Evolutionary conservation across 1,140 invertebrate species (phyloP).

Genomic region (Temnothorax curvispinosus): DNA sequence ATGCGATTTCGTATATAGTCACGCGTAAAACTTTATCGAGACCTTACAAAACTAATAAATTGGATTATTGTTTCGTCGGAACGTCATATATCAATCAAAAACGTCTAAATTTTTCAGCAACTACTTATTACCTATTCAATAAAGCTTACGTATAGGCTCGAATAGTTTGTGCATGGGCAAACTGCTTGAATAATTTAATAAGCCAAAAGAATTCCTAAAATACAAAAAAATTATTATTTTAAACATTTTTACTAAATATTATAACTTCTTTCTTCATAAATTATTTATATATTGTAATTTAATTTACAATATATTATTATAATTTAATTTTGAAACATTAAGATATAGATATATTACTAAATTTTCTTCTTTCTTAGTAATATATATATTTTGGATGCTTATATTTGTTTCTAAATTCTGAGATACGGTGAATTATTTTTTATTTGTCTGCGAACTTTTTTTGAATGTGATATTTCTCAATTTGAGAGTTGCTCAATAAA

Average conservation of each 20-base stretch:
- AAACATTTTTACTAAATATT: not conserved
- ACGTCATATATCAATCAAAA: not conserved
- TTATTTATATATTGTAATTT: not conserved
- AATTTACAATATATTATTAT: not conserved
- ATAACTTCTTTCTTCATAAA: not conserved
- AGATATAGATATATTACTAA: not conserved
- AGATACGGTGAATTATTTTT: not conserved
- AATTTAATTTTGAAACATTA: not conserved
- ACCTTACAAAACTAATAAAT: constrained; percentile 27
- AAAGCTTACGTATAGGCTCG: not conserved
- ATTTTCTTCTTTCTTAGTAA: not conserved
- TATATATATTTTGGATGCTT: not conserved
- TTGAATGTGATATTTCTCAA: not conserved
- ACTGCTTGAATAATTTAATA: not conserved
- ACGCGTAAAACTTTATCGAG: not conserved
- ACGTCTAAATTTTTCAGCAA: not conserved
- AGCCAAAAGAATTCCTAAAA: not conserved
- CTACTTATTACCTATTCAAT: not conserved
- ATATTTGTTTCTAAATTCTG: not conserved
- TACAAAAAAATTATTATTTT: not conserved
- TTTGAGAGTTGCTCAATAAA: not conserved
- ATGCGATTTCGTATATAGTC: constrained; percentile 2
- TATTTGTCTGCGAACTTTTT: not conserved
- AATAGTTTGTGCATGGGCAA: not conserved
- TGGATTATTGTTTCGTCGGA: not conserved